Percentiles rank a stretch among this genome's conserved stretches.
These are phyloP conservation scores for Hypotaenidia philippensis DNA, from an alignment of 2,797 vertebrate species.

Conservation along the genomic window DNA sequence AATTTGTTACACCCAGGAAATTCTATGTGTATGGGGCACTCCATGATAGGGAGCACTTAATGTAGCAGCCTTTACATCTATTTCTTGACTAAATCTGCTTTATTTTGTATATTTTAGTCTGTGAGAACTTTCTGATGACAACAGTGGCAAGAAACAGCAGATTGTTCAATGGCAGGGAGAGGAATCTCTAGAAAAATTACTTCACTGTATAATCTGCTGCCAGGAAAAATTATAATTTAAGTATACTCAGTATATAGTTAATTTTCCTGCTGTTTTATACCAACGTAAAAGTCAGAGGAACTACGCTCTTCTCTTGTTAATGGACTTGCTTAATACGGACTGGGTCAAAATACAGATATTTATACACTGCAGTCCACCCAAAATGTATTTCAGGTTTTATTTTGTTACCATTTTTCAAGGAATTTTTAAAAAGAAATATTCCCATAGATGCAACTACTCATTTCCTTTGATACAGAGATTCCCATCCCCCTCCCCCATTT, in stretches of 20 bases:
- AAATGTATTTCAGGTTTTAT: slow-evolving; percentile 11
- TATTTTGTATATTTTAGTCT: background rate
- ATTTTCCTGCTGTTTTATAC: background rate
- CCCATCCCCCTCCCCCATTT: background rate
- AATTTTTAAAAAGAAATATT: background rate
- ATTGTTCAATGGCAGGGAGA: background rate
- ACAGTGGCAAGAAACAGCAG: background rate
- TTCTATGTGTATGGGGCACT: background rate
- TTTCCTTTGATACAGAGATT: slow-evolving; percentile 34
- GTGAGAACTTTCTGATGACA: background rate
- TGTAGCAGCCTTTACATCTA: background rate
- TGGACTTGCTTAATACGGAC: slow-evolving; percentile 10
- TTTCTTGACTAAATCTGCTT: background rate
- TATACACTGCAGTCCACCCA: background rate
- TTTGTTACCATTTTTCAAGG: slow-evolving; percentile 23
- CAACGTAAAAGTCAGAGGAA: background rate
- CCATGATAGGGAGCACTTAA: background rate
- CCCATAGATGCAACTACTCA: background rate
- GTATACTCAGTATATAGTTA: background rate
- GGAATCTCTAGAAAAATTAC: background rate
- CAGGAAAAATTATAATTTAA: background rate
- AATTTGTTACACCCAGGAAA: background rate
- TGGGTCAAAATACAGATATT: background rate
- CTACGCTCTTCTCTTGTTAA: background rate
- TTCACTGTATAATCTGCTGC: background rate